Base-by-base conservation (phyloP, 2,888 invertebrate species). In the Torymus auratus region DNA sequence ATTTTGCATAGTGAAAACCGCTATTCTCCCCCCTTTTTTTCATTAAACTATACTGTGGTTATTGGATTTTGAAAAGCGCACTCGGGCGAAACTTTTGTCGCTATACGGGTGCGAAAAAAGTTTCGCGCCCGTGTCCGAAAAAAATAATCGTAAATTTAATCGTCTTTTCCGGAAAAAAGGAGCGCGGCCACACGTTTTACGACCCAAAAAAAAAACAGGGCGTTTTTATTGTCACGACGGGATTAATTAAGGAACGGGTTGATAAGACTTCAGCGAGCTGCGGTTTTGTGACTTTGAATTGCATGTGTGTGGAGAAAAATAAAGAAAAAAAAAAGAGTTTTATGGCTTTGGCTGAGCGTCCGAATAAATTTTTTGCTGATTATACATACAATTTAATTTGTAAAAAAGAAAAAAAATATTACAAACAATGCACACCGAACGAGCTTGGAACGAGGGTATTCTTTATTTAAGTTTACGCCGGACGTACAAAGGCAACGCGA, bases 101-200 rank as follows among this genome's bases (percentile, higher is more conserved):
- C 65, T 20, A 60, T 12, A 3, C 56, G 17, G 12, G 60, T 1
- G n/a, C 4, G n/a, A 20, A 67, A 67, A 67, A 75, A 67, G 50
- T 75, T 75, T 60, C 23, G 41, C 71, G 61, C 23, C 7, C 20
- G n/a, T 12, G 13, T 17, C 15, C 14, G 28, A 15, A 28, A 55
- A 73, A 73, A 64, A 73, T 64, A 73, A 41, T 55, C 73, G 56
- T 73, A 65, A 65, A 73, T 65, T 73, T 73, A 65, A 73, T 65
- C 64, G 65, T 15, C 73, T 56, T 73, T 73, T 50, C 56, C 20
- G 20, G 41, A 11, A 56, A 55, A n/a, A 41, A 41, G 52, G 55
- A 5, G 56, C 2, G 10, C 14, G 15, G 41, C 5, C 41, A 41
- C 41, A 41, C 60, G 13, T 67, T 75, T 75, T 75, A 75, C 55